phyloP scores from a whole-genome alignment of 1,140 invertebrate genomes.

The Whitmania pigra region DNA sequence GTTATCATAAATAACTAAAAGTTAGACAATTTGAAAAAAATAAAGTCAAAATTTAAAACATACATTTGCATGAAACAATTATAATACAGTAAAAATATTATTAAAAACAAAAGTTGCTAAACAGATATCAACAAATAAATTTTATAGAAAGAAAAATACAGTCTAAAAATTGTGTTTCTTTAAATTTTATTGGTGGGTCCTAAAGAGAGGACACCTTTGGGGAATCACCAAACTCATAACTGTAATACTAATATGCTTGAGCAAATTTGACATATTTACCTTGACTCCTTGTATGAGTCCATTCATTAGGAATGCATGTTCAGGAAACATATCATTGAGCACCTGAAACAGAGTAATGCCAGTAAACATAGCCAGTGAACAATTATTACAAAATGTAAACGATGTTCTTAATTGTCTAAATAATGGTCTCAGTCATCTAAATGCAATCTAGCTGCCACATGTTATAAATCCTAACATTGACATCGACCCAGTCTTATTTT shows the following conservation, averaged over 20 bases:
- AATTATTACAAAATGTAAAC: too few species aligned
- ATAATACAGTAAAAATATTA: not conserved
- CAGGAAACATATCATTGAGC: slow-evolving; percentile 90
- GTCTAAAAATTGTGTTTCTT: too few species aligned
- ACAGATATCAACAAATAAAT: not conserved
- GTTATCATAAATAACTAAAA: not conserved
- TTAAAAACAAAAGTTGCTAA: not conserved
- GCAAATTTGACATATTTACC: slow-evolving; percentile 40
- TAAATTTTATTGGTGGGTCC: too few species aligned
- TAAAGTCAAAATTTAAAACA: not conserved
- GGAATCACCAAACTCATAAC: not conserved
- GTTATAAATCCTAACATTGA: too few species aligned
- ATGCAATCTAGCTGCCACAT: too few species aligned
- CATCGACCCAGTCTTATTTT: too few species aligned
- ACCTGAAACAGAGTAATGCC: slow-evolving; percentile 46
- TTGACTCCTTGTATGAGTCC: slow-evolving; percentile 95
- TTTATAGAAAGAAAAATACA: too few species aligned
- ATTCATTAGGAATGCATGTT: slow-evolving; percentile 99
- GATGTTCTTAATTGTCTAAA: not conserved
- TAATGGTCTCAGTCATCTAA: slow-evolving; percentile 4
- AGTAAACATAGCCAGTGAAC: too few species aligned
- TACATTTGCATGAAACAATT: not conserved
- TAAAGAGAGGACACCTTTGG: too few species aligned
- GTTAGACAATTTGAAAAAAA: not conserved
- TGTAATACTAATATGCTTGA: not conserved